Conservation (phyloP, 2,888 invertebrate species). For the Melolontha melolontha region DNA sequence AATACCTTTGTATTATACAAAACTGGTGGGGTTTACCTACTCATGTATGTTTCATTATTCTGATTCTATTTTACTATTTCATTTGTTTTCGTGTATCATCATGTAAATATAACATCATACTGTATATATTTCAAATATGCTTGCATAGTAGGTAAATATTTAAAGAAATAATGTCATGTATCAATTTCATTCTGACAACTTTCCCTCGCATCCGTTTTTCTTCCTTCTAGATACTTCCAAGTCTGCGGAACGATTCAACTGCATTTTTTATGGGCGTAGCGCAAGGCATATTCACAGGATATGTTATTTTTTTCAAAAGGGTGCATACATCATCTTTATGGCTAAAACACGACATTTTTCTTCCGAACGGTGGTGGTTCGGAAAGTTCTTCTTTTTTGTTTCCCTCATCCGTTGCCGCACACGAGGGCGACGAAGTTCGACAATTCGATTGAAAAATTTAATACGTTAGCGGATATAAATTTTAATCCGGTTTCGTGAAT, state of each 20-base stretch:
- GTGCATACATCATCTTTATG: constrained; percentile 34
- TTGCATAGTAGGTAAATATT: constrained; percentile 7
- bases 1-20: too few relatives aligned
- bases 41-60: too few relatives aligned
- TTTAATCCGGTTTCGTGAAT: not conserved
- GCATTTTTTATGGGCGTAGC: constrained; percentile 18
- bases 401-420: not conserved
- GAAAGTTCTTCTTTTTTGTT: constrained; percentile 7
- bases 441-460: constrained; percentile 19
- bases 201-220: not conserved
- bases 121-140: too few relatives aligned
- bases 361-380: not conserved
- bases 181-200: constrained; percentile 31
- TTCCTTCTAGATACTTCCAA: not conserved
- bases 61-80: too few relatives aligned
- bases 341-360: constrained; percentile 17
- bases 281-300: constrained; percentile 8
- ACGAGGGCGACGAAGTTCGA: not conserved
- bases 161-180: constrained; percentile 21
- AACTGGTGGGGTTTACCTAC: too few relatives aligned
- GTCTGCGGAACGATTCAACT: not conserved
- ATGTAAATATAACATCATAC: too few relatives aligned
- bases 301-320: constrained; percentile 13
- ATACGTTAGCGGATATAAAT: constrained; percentile 1
- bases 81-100: too few relatives aligned